A percentile compares a stretch with the other conserved stretches of the same genome.
phyloP scores from a whole-genome alignment of 2,888 invertebrate genomes.

The Neuroscelio doddi region DNA sequence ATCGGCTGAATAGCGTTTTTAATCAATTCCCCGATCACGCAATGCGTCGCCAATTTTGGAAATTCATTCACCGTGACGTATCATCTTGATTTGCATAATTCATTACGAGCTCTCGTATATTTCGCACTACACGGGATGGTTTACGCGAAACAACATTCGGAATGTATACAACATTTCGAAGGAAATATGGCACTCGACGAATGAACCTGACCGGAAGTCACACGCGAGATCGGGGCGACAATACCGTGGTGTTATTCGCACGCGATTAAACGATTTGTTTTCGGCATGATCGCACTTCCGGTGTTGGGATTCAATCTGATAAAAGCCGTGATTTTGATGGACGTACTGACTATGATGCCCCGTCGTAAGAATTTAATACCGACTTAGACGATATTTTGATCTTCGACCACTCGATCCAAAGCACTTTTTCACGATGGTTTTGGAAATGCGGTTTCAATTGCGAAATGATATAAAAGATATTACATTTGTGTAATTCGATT shows the following conservation, averaged over 20 bases:
- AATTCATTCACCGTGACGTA: constrained; percentile 35
- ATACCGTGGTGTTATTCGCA: constrained; percentile 27
- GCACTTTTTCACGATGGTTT: no score
- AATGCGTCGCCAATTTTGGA: constrained; percentile 28
- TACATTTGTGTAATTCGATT: no score
- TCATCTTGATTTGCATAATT: constrained; percentile 47
- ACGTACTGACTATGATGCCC: no score
- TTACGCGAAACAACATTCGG: constrained; percentile 28
- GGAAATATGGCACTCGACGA: constrained; percentile 21
- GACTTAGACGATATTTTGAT: no score
- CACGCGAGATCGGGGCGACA: constrained; percentile 30
- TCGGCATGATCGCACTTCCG: constrained; percentile 33
- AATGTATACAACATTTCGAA: constrained; percentile 32
- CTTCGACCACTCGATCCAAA: no score
- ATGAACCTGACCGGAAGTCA: constrained; percentile 30
- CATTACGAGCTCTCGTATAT: constrained; percentile 36
- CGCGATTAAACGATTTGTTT: constrained; percentile 43
- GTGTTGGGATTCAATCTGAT: constrained; percentile 18
- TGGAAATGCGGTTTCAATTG: no score
- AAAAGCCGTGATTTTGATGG: constrained; percentile 4
- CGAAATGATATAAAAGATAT: no score
- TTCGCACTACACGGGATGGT: constrained; percentile 16
- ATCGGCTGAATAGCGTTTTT: constrained; percentile 1
- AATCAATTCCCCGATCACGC: constrained; percentile 21
- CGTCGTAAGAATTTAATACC: no score